phyloP scores from a whole-genome alignment of 2,888 invertebrate species.

The Luperina nickerlii region DNA sequence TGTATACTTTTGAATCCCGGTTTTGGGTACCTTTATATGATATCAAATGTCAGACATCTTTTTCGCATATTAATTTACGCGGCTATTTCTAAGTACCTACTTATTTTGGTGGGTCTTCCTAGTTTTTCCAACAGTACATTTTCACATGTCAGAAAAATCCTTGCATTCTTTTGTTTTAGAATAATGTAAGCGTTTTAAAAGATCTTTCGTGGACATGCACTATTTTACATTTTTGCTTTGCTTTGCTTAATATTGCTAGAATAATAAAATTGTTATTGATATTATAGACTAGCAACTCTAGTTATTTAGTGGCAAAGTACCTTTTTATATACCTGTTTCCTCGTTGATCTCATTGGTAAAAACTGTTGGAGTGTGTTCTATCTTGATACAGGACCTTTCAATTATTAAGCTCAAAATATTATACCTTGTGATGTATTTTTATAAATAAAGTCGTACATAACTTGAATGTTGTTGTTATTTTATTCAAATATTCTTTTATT shows the following conservation, averaged over 20 bases:
- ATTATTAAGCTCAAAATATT: constrained; percentile 88
- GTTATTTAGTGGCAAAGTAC: constrained; percentile 70
- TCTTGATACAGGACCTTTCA: constrained; percentile 86
- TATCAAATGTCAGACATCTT: constrained; percentile 27
- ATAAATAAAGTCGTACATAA: constrained; percentile 81
- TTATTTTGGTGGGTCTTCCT: background rate
- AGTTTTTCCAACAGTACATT: constrained; percentile 1
- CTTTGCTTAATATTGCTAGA: constrained; percentile 40
- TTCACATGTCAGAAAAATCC: background rate
- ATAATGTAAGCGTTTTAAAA: background rate
- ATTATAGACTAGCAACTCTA: constrained; percentile 59
- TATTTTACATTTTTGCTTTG: constrained; percentile 22
- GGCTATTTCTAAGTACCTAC: constrained; percentile 21
- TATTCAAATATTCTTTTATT: constrained; percentile 11
- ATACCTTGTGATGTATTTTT: constrained; percentile 90
- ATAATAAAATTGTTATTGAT: constrained; percentile 47
- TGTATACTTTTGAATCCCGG: constrained; percentile 9
- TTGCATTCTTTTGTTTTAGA: constrained; percentile 6
- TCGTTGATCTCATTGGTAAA: constrained; percentile 78
- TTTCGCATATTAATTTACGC: constrained; percentile 9
- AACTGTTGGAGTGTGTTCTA: constrained; percentile 87
- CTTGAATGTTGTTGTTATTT: constrained; percentile 46
- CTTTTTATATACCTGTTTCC: constrained; percentile 67
- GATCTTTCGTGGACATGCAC: constrained; percentile 21
- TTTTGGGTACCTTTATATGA: constrained; percentile 37